These are phyloP conservation scores for Acrossocheilus fasciatus DNA, from an alignment of 2,797 vertebrate species.

Conservation along the genomic window DNA sequence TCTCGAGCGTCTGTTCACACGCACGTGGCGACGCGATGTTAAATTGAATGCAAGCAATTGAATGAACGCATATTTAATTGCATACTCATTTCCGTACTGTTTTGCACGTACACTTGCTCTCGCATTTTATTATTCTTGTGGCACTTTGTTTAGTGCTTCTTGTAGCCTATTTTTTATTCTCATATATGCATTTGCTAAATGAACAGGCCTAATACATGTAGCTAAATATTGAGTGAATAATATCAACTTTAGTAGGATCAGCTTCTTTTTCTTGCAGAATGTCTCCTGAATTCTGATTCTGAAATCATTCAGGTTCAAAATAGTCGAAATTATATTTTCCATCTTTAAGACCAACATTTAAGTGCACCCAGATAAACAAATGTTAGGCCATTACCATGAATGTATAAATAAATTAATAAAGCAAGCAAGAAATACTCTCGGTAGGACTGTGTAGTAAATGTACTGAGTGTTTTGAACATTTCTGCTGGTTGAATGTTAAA, in stretches of 20 bases:
- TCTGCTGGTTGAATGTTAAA: constrained; percentile 45
- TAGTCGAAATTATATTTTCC: not conserved
- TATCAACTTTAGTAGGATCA: not conserved
- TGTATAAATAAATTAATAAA: not conserved
- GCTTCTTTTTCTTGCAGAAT: not conserved
- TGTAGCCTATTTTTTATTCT: not conserved
- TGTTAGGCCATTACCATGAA: no score
- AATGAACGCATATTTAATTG: not conserved
- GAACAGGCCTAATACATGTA: not conserved
- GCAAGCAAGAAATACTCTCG: no score
- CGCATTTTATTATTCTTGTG: not conserved
- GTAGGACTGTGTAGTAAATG: not conserved
- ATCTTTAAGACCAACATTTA: not conserved
- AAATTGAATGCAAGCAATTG: not conserved
- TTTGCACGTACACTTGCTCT: not conserved
- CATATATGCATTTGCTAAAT: not conserved
- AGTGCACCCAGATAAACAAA: not conserved
- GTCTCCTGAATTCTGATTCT: not conserved
- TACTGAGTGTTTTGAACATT: constrained; percentile 3
- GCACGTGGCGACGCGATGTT: not conserved
- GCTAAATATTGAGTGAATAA: not conserved
- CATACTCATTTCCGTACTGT: not conserved
- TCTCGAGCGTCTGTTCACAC: not conserved
- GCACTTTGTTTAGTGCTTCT: not conserved
- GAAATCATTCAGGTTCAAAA: no score